Conservation (phyloP, 2,113 vertebrate genomes). For the Macrotus californicus region DNA sequence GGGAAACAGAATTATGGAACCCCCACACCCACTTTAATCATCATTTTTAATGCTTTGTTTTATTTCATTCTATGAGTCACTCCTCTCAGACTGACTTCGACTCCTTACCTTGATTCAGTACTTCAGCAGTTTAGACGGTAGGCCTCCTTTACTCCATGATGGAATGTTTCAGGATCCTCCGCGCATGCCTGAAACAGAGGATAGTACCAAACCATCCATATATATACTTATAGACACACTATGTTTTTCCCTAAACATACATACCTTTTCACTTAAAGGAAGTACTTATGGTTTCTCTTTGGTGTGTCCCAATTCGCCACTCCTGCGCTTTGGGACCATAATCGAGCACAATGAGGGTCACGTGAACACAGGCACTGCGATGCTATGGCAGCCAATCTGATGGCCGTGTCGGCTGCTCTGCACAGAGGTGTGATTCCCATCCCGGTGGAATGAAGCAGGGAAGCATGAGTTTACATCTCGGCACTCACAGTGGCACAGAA, state of each 20-base stretch:
- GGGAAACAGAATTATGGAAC: background rate
- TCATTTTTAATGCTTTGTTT: background rate
- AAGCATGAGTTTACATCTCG: background rate
- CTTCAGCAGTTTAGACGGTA: background rate
- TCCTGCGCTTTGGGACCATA: background rate
- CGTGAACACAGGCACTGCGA: background rate
- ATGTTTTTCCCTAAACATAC: background rate
- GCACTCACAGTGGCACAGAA: background rate
- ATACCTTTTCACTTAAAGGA: background rate
- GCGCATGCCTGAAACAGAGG: background rate
- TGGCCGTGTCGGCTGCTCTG: background rate
- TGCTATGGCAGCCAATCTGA: background rate
- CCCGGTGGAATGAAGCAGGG: background rate
- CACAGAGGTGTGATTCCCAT: background rate
- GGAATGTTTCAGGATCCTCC: background rate
- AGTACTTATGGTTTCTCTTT: background rate
- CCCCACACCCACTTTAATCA: background rate
- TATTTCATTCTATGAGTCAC: background rate
- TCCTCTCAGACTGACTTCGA: background rate
- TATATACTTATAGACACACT: too few species aligned
- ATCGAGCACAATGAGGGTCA: background rate
- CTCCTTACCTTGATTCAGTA: background rate
- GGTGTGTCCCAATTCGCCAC: background rate
- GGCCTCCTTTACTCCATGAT: background rate
- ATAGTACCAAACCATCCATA: too few species aligned